Conservation (phyloP, 2,888 invertebrate species). For the Hypomecis atomaria region DNA sequence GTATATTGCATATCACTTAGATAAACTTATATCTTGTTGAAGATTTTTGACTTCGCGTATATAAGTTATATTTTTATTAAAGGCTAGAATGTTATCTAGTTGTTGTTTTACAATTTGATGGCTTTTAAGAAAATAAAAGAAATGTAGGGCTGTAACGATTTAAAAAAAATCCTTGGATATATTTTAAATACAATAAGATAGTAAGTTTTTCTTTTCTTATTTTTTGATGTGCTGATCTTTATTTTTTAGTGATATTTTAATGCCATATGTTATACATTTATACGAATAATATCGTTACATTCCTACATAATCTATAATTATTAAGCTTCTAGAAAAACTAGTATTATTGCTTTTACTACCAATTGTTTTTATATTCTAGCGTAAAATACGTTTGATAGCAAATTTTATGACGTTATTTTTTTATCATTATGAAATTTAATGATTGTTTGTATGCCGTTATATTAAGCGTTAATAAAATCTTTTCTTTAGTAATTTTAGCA, state of each 20-base stretch:
- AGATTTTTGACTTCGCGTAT: slow-evolving; percentile 52
- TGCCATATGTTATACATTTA: neutral
- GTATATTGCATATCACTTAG: slow-evolving; percentile 83
- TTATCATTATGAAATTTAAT: slow-evolving; percentile 48
- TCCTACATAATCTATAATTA: slow-evolving; percentile 47
- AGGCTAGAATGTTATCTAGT: slow-evolving; percentile 58
- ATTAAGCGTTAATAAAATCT: slow-evolving; percentile 54
- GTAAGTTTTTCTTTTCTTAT: neutral
- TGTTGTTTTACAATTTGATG: slow-evolving; percentile 38
- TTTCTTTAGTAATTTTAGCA: slow-evolving; percentile 44
- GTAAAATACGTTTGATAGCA: slow-evolving; percentile 66
- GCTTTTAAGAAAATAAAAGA: slow-evolving; percentile 46
- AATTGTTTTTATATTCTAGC: slow-evolving; percentile 60
- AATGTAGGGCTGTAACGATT: slow-evolving; percentile 41
- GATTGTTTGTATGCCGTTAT: slow-evolving; percentile 61
- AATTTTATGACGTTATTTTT: slow-evolving; percentile 67
- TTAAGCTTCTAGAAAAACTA: slow-evolving; percentile 51
- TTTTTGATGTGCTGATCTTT: slow-evolving; percentile 7
- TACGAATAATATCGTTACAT: slow-evolving; percentile 46
- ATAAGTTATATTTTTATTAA: slow-evolving; percentile 52
- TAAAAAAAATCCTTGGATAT: neutral
- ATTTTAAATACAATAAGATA: neutral
- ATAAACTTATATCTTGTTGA: slow-evolving; percentile 62
- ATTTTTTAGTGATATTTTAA: neutral
- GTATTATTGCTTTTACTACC: slow-evolving; percentile 55